These are phyloP conservation scores for Chouioia cunea DNA, from an alignment of 2,888 invertebrate genomes.

Conservation along the genomic window DNA sequence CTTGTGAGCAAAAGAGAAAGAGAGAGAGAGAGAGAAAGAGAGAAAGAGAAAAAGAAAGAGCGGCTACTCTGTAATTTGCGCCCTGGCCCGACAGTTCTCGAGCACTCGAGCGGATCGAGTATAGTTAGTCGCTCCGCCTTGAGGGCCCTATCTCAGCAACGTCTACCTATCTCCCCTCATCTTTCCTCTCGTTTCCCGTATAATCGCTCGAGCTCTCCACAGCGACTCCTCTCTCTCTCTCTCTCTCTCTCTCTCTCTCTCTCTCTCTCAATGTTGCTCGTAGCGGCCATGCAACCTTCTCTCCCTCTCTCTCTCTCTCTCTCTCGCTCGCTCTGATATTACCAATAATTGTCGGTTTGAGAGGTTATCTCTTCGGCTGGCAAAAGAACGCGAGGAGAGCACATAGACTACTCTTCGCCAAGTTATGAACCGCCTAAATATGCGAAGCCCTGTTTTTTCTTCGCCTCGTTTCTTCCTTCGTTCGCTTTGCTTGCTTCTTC, in stretches of 20 bases:
- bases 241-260: not conserved
- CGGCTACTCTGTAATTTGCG: slow-evolving; percentile 57
- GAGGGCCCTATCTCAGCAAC: slow-evolving; percentile 28
- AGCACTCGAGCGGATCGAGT: slow-evolving; percentile 48
- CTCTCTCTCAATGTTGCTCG: slow-evolving; percentile 26
- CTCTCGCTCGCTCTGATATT: slow-evolving; percentile 59
- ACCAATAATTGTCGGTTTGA: slow-evolving; percentile 67
- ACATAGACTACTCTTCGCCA: not conserved
- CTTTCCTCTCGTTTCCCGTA: slow-evolving; percentile 48
- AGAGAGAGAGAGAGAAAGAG: not conserved
- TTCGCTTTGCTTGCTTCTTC: slow-evolving; percentile 5
- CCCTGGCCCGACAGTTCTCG: slow-evolving; percentile 56
- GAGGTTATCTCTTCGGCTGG: slow-evolving; percentile 60
- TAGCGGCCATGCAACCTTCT: slow-evolving; percentile 33
- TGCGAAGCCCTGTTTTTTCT: slow-evolving; percentile 27
- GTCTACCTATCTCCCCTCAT: slow-evolving; percentile 41
- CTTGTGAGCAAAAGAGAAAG: slow-evolving; percentile 10
- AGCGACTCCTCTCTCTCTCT: not conserved
- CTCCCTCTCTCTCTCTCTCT: slow-evolving; percentile 50
- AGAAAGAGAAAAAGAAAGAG: too few relatives aligned
- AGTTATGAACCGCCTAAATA: not conserved
- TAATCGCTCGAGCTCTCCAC: slow-evolving; percentile 43
- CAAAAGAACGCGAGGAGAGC: slow-evolving; percentile 47
- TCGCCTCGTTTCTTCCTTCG: slow-evolving; percentile 25
- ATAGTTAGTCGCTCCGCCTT: slow-evolving; percentile 18